Evolutionary conservation across 2,113 vertebrate genomes (phyloP).

Genomic region (Salminus brasiliensis): DNA sequence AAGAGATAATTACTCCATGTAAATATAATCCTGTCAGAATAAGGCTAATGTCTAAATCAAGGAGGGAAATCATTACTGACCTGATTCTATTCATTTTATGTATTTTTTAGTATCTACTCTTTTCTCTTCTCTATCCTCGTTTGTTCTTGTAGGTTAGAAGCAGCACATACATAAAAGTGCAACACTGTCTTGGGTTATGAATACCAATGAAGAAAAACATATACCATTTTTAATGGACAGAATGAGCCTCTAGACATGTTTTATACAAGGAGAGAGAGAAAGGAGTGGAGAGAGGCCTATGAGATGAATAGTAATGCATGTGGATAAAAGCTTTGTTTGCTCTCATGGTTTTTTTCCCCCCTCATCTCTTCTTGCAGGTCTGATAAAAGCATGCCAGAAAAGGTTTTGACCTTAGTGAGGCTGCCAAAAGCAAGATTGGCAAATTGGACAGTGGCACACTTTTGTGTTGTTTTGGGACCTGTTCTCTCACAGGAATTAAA

Average conservation of each 20-base stretch:
- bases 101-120: background rate
- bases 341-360: background rate
- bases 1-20: too few relatives aligned
- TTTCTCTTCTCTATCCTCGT: background rate
- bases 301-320: background rate
- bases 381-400: background rate
- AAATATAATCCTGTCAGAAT: too few relatives aligned
- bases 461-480: background rate
- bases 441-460: background rate
- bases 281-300: background rate
- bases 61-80: too few relatives aligned
- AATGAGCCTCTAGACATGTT: background rate
- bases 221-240: background rate
- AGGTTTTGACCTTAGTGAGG: background rate
- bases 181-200: background rate
- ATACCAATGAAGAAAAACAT: background rate
- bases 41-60: too few relatives aligned
- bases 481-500: background rate
- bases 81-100: too few relatives aligned
- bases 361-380: background rate
- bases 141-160: conserved; percentile 14
- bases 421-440: background rate
- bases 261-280: background rate
- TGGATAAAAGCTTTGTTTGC: background rate
- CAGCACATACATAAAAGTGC: conserved; percentile 15